Conservation (phyloP, 2,113 vertebrate species). For the Carlito syrichta region DNA sequence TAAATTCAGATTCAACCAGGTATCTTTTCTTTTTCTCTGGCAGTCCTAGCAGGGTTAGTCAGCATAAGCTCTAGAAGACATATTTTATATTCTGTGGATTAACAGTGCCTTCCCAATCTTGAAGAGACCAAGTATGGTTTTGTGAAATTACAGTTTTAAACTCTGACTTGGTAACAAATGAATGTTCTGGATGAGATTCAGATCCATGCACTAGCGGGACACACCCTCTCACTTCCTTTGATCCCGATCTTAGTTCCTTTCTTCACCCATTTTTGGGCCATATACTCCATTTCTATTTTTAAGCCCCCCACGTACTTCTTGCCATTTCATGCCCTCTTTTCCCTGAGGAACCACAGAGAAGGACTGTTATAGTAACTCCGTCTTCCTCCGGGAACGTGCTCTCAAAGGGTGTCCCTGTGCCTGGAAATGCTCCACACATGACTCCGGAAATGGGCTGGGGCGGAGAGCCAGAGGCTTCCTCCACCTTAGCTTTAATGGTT, state of each 20-base stretch:
- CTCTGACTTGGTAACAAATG: slow-evolving; percentile 45
- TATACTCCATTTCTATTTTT: slow-evolving; percentile 23
- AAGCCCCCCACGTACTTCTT: not conserved
- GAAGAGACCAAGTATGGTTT: not conserved
- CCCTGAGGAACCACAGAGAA: slow-evolving; percentile 55
- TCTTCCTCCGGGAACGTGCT: not conserved
- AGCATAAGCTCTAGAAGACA: not conserved
- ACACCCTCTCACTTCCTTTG: slow-evolving; percentile 44
- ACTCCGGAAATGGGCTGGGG: slow-evolving; percentile 45
- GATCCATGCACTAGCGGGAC: not conserved
- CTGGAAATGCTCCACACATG: not conserved
- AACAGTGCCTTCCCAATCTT: not conserved
- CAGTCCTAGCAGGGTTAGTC: not conserved
- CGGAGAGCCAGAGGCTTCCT: slow-evolving; percentile 75
- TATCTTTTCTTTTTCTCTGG: not conserved
- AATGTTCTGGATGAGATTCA: slow-evolving; percentile 21
- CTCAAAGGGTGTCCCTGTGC: not conserved
- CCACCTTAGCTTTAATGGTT: slow-evolving; percentile 29
- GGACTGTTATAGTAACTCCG: not conserved
- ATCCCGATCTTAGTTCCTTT: not conserved
- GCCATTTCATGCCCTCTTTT: not conserved
- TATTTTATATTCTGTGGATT: not conserved
- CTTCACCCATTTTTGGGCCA: slow-evolving; percentile 28
- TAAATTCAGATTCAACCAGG: not conserved
- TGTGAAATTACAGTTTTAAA: not conserved